A percentile compares a stretch with the other conserved stretches of the same genome.
Evolutionary conservation across 2,888 invertebrate species (phyloP).

Genomic region (Didymodactylos carnosus): DNA sequence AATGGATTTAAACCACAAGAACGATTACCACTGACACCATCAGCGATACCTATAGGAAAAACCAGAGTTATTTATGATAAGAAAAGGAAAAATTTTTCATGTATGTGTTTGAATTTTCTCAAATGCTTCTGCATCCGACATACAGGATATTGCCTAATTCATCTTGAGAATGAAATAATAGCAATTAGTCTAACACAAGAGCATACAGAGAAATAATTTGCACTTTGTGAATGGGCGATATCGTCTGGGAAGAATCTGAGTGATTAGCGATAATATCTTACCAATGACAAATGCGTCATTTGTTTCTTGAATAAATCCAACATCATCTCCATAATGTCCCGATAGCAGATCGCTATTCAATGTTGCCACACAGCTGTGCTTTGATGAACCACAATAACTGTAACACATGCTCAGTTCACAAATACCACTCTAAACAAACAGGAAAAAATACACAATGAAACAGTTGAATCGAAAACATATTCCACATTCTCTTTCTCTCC

Average conservation of each 20-base stretch:
- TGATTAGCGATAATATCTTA: too few relatives aligned
- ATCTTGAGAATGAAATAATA: too few relatives aligned
- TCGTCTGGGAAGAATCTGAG: too few relatives aligned
- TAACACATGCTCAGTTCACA: not conserved
- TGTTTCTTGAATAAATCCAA: not conserved
- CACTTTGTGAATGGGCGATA: too few relatives aligned
- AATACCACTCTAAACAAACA: not conserved
- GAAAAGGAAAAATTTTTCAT: not conserved
- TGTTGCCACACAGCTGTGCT: not conserved
- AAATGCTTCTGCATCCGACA: too few relatives aligned
- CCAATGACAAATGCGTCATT: not conserved
- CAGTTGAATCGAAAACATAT: too few relatives aligned
- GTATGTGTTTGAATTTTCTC: too few relatives aligned
- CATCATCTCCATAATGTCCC: not conserved
- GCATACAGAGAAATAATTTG: too few relatives aligned
- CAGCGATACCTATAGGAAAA: not conserved
- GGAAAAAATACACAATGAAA: too few relatives aligned
- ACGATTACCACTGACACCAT: not conserved
- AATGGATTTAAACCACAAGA: not conserved
- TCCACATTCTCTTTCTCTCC: too few relatives aligned
- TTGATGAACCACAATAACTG: not conserved
- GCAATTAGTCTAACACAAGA: too few relatives aligned
- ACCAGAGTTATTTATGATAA: not conserved
- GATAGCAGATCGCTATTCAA: not conserved
- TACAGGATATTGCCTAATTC: too few relatives aligned